These are phyloP conservation scores for Monopis laevigella DNA, from an alignment of 2,888 invertebrate genomes.

Conservation along the genomic window DNA sequence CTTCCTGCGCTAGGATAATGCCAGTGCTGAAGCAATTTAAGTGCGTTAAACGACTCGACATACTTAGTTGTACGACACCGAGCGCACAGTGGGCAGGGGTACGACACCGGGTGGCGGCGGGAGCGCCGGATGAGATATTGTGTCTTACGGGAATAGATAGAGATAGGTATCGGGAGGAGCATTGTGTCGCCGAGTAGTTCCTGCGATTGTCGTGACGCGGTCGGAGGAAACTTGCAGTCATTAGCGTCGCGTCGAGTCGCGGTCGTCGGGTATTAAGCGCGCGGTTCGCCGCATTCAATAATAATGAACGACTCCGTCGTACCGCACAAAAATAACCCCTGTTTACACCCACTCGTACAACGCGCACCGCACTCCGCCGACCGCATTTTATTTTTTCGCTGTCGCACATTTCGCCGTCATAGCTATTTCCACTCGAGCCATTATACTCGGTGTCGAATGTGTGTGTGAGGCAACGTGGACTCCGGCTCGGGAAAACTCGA, in stretches of 20 bases:
- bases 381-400: conserved; percentile 69
- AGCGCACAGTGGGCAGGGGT: too few species aligned
- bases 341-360: conserved; percentile 63
- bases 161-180: too few species aligned
- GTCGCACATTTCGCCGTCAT: conserved; percentile 69
- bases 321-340: conserved; percentile 64
- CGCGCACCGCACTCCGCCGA: conserved; percentile 36
- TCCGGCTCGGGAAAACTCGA: conserved; percentile 35
- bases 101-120: too few species aligned
- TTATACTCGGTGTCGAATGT: conserved; percentile 49
- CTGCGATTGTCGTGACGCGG: conserved; percentile 3
- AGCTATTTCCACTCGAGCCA: conserved; percentile 68
- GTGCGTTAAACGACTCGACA: conserved; percentile 7
- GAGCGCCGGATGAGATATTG: too few species aligned
- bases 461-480: conserved; percentile 64
- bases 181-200: too few species aligned
- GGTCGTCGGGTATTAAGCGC: conserved; percentile 1
- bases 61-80: too few species aligned
- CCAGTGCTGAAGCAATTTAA: too few species aligned
- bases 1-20: too few species aligned
- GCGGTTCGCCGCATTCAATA: conserved; percentile 45
- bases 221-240: conserved; percentile 9
- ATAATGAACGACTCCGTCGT: conserved; percentile 49
- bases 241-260: conserved; percentile 10
- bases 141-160: too few species aligned